Evolutionary conservation across 2,113 vertebrate species (phyloP).

Genomic region (Grallaria varia): DNA sequence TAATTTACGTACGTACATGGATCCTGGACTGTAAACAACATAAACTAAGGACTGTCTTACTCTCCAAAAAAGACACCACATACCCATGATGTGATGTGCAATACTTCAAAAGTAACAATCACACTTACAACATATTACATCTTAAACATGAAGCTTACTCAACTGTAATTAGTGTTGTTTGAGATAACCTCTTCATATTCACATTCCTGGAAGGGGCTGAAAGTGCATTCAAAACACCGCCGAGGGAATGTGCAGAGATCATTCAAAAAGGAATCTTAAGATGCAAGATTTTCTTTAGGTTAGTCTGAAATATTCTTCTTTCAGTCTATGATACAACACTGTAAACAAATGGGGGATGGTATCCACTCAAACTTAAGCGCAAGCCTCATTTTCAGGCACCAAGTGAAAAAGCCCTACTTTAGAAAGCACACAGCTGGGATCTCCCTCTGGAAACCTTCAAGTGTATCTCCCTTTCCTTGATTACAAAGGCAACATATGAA

Average conservation of each 20-base stretch:
- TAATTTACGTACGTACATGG: not conserved
- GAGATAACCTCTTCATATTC: conserved; percentile 70
- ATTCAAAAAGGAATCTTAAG: conserved; percentile 71
- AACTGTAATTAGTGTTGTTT: conserved; percentile 67
- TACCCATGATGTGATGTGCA: not conserved
- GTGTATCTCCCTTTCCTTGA: not conserved
- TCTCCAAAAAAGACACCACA: conserved; percentile 10
- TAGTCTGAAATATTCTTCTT: conserved; percentile 63
- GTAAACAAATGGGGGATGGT: conserved; percentile 52
- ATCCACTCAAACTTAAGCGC: conserved; percentile 51
- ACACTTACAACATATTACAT: conserved; percentile 49
- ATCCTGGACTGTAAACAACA: conserved; percentile 13
- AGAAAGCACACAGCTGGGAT: conserved; percentile 3
- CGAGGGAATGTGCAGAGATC: conserved; percentile 68
- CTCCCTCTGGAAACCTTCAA: conserved; percentile 30
- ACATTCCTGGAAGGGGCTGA: conserved; percentile 66
- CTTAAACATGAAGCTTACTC: conserved; percentile 62
- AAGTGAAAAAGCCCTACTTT: not conserved
- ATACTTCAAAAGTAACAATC: conserved; percentile 29
- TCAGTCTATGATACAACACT: conserved; percentile 49
- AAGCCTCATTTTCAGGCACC: conserved; percentile 43
- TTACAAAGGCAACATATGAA: not conserved
- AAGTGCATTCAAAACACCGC: conserved; percentile 67
- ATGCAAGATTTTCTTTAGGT: conserved; percentile 66
- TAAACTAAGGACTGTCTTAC: not conserved